Evolutionary conservation across 37 sponge, comb jelly and placozoan genomes (phyloP).

Genomic region (Ianthella basta): DNA sequence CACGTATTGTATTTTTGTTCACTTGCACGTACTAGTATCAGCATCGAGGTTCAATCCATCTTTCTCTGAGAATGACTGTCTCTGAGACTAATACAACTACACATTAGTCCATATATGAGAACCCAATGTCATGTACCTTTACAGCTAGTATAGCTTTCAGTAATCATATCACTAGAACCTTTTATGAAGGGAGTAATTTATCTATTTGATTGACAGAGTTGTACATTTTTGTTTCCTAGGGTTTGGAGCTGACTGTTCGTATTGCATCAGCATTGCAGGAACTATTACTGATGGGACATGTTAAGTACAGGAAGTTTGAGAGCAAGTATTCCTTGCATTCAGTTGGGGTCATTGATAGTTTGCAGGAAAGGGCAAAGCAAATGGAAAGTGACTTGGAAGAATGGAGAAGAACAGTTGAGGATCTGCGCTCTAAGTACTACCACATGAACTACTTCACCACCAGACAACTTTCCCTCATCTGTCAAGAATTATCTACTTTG

Average conservation of each 20-base stretch:
- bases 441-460: conserved; percentile 73
- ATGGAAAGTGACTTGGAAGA: conserved; percentile 51
- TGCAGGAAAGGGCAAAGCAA: conserved; percentile 25
- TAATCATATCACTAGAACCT: no score
- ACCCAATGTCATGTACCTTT: no score
- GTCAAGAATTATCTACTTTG: conserved; percentile 41
- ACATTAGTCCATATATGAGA: no score
- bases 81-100: no score
- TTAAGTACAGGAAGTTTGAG: neutral
- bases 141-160: no score
- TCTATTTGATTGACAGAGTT: no score
- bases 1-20: no score
- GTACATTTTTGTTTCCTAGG: neutral
- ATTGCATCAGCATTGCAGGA: neutral
- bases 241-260: conserved; percentile 11
- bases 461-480: conserved; percentile 49
- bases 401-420: conserved; percentile 37
- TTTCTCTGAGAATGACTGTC: no score
- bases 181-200: no score
- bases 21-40: no score
- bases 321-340: neutral
- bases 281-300: neutral
- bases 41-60: no score
- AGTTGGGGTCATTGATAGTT: neutral
- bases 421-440: conserved; percentile 39